These are phyloP conservation scores for Atlantisia rogersi DNA, from an alignment of 2,113 vertebrate species.

Conservation along the genomic window DNA sequence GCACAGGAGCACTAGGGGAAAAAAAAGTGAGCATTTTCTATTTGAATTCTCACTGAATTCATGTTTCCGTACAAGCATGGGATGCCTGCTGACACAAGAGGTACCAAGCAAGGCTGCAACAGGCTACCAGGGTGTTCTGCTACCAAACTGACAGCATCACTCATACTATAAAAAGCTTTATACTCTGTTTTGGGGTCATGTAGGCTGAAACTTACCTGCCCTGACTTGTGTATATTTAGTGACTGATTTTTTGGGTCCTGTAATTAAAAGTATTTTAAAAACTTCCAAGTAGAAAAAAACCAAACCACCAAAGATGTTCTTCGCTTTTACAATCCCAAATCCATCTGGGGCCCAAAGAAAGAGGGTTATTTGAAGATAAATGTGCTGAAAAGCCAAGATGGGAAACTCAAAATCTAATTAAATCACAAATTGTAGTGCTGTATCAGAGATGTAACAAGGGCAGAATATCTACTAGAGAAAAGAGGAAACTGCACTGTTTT, in stretches of 20 bases:
- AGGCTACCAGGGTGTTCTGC: neutral
- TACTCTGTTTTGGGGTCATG: neutral
- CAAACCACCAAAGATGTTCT: neutral
- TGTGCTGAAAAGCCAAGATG: neutral
- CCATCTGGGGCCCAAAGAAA: neutral
- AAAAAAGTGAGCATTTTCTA: neutral
- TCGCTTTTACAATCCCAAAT: neutral
- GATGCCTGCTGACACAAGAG: neutral
- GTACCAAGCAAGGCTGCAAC: neutral
- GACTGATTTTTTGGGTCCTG: neutral
- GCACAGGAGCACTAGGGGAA: neutral
- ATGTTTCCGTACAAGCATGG: rapidly evolving
- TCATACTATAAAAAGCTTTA: neutral
- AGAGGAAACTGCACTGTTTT: neutral
- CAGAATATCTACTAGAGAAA: neutral
- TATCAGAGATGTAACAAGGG: neutral
- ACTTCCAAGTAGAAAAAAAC: neutral
- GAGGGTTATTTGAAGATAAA: neutral
- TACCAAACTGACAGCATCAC: neutral
- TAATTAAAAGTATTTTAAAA: neutral
- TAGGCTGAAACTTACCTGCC: neutral
- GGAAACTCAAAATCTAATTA: neutral
- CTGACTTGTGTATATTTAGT: neutral
- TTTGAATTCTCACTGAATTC: neutral
- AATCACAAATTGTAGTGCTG: neutral